phyloP scores from a whole-genome alignment of 2,797 vertebrate genomes.

The Arctocebus calabarensis region DNA sequence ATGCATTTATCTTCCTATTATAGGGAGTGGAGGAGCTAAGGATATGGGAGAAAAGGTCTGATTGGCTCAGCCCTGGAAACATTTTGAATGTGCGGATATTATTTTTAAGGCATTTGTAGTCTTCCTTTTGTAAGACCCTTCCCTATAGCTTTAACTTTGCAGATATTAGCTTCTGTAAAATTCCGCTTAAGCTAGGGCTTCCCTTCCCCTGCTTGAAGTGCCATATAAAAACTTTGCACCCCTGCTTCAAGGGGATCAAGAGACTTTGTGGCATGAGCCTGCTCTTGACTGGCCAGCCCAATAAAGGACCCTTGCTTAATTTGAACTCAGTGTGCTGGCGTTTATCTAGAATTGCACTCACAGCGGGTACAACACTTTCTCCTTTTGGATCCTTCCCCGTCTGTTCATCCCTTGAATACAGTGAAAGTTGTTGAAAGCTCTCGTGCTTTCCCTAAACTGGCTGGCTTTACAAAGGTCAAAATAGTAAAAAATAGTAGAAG shows the following conservation, averaged over 20 bases:
- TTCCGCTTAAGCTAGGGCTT: no score
- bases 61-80: neutral
- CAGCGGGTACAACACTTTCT: neutral
- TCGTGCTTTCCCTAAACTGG: neutral
- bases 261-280: no score
- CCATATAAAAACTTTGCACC: no score
- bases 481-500: neutral
- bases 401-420: neutral
- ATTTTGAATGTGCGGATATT: neutral
- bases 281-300: no score
- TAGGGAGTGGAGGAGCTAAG: neutral
- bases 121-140: neutral
- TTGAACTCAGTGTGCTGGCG: no score
- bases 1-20: neutral
- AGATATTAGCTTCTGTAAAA: no score
- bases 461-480: constrained; percentile 6
- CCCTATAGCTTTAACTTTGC: no score
- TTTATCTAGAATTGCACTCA: no score
- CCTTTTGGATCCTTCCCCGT: neutral
- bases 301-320: no score
- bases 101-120: constrained; percentile 1
- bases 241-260: no score
- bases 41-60: neutral
- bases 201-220: no score
- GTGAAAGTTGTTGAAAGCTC: constrained; percentile 1